Conservation (phyloP, 53 echinoderm and acorn worm genomes). For the Luidia sarsii region DNA sequence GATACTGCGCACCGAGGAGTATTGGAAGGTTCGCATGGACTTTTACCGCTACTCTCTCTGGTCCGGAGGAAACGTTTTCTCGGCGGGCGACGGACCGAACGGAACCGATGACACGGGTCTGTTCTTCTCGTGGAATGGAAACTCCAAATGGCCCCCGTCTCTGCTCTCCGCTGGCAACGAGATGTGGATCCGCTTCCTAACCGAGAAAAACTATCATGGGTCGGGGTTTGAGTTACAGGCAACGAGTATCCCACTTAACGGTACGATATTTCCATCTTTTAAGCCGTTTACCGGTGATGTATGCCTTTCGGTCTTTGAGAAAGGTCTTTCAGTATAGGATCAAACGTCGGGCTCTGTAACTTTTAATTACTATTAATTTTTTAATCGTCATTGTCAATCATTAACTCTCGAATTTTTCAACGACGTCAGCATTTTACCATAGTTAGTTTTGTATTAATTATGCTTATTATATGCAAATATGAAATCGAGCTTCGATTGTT, state of each 20-base stretch:
- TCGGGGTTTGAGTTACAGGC: neutral
- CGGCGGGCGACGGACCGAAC: neutral
- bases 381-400: no score
- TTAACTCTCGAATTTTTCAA: no score
- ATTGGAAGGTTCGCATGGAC: neutral
- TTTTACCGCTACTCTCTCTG: neutral
- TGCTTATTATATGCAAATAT: no score
- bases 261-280: no score
- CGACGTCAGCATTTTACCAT: no score
- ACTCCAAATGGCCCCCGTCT: neutral
- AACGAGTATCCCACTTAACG: neutral
- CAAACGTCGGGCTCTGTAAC: no score
- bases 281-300: no score
- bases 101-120: neutral
- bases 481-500: no score
- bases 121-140: constrained; percentile 24
- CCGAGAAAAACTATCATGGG: neutral
- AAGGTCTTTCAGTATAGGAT: no score
- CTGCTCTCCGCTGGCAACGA: neutral
- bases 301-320: no score
- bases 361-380: no score
- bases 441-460: no score
- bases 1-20: neutral
- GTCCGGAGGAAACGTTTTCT: neutral
- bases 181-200: neutral